Conservation (phyloP, 2,888 invertebrate genomes). For the Cheilosia scutellata region DNA sequence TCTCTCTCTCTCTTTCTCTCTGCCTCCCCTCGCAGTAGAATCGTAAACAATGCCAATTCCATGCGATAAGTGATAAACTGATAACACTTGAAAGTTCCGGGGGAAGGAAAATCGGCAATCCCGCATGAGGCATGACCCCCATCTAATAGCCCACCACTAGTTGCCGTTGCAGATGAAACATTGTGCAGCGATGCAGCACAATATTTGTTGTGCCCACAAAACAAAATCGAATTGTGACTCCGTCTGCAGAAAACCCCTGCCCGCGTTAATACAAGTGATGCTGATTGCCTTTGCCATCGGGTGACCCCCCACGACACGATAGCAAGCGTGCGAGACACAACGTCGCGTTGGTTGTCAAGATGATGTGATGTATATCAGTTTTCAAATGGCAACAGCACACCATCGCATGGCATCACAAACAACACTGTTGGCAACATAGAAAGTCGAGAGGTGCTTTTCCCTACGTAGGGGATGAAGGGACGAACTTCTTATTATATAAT, state of each 20-base stretch:
- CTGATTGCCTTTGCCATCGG: slow-evolving; percentile 10
- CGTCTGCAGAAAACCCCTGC: background rate
- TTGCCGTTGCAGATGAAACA: slow-evolving; percentile 17
- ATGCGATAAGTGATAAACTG: background rate
- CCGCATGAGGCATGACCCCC: background rate
- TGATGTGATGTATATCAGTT: slow-evolving; percentile 35
- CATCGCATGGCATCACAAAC: background rate
- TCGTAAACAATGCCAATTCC: background rate
- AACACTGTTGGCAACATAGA: slow-evolving; percentile 4
- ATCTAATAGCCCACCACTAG: slow-evolving; percentile 19
- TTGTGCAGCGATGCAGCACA: background rate
- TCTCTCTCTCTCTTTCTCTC: background rate
- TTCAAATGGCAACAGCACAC: slow-evolving; percentile 22
- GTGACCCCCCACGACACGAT: slow-evolving; percentile 1
- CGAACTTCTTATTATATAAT: slow-evolving; percentile 14
- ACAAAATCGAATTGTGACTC: slow-evolving; percentile 18
- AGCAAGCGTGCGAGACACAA: slow-evolving; percentile 33
- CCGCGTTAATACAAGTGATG: background rate
- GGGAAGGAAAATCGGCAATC: slow-evolving; percentile 5
- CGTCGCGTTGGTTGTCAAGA: slow-evolving; percentile 27
- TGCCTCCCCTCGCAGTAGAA: background rate
- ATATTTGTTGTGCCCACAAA: background rate
- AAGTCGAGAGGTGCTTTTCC: slow-evolving; percentile 20
- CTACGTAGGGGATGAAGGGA: slow-evolving; percentile 20
- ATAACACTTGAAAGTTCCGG: background rate